Percentiles rank a stretch among this genome's conserved stretches.
Evolutionary conservation across 2,888 invertebrate genomes (phyloP).

Genomic region (Cloeon dipterum): DNA sequence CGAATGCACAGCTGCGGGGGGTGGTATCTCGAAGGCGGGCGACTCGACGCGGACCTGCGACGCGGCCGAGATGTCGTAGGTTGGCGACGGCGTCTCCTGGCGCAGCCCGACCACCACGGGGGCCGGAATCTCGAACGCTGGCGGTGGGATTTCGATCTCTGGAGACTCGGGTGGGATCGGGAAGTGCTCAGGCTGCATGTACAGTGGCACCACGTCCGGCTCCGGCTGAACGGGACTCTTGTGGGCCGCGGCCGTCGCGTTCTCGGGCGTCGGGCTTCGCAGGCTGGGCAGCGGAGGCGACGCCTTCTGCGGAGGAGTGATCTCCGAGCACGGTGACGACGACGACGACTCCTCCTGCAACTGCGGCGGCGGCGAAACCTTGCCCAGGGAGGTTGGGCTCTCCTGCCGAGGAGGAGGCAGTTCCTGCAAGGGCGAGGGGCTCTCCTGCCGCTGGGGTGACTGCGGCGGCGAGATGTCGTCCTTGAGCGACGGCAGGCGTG

Average conservation of each 20-base stretch:
- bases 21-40: not conserved
- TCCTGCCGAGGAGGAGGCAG: not conserved
- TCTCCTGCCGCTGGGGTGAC: not conserved
- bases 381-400: not conserved
- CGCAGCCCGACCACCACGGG: too few species aligned
- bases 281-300: slow-evolving; percentile 1
- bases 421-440: not conserved
- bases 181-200: not conserved
- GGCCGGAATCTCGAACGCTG: not conserved
- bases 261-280: not conserved
- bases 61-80: not conserved
- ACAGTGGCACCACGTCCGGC: not conserved
- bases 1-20: not conserved
- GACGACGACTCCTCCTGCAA: not conserved
- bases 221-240: not conserved
- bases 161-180: not conserved
- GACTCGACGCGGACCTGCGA: not conserved
- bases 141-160: not conserved
- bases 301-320: not conserved
- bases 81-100: not conserved
- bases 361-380: not conserved
- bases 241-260: not conserved
- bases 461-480: slow-evolving; percentile 1
- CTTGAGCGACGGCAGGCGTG: not conserved
- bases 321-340: slow-evolving; percentile 1